Conservation (phyloP, 2,113 vertebrate species). For the Montifringilla adamsi region DNA sequence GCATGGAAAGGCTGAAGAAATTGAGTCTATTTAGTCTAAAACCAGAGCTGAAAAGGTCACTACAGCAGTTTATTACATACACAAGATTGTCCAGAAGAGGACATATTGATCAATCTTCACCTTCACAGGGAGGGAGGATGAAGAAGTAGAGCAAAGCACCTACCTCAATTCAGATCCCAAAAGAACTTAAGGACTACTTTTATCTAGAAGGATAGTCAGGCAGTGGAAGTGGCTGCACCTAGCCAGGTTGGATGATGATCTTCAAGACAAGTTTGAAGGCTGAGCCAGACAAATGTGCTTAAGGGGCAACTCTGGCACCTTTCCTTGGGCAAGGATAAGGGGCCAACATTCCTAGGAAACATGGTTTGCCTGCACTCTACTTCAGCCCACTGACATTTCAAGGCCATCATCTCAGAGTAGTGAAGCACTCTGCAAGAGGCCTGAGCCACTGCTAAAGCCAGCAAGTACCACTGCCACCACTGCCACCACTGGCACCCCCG, state of each 20-base stretch:
- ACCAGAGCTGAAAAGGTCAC: neutral
- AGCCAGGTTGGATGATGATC: neutral
- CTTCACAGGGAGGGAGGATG: neutral
- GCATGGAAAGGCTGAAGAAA: neutral
- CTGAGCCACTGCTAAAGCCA: neutral
- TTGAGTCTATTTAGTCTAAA: neutral
- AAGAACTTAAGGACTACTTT: neutral
- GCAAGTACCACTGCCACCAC: neutral
- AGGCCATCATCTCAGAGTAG: neutral
- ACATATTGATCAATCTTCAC: neutral
- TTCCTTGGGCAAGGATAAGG: neutral
- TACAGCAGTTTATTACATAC: neutral
- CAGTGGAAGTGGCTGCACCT: neutral
- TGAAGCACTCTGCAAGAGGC: neutral
- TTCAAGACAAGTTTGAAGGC: neutral
- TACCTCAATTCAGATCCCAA: neutral
- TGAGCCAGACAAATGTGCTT: neutral
- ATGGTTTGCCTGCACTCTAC: neutral
- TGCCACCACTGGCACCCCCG: neutral
- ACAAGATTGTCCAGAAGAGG: neutral
- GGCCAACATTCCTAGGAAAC: neutral
- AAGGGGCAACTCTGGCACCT: neutral
- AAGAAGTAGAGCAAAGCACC: neutral
- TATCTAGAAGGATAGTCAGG: neutral
- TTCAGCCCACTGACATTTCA: neutral